Evolutionary conservation across 2,888 invertebrate species (phyloP), one percentile per base, ranked within the genome.

Genomic region (Orthosia gothica): DNA sequence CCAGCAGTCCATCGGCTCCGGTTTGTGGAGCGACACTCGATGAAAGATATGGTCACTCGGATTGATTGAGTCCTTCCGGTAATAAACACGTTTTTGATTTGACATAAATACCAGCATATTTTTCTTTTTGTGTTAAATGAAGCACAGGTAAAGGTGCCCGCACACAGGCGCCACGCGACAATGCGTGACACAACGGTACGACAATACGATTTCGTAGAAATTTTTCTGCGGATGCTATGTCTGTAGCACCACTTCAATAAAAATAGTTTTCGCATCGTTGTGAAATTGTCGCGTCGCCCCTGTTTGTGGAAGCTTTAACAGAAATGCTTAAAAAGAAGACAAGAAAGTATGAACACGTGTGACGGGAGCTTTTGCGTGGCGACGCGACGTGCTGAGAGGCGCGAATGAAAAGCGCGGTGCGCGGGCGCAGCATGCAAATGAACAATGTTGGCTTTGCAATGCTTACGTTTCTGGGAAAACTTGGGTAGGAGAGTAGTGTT

Each of bases 381-480:
- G 61, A 40, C 68, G 74, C 70, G 83, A 72, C 71, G 73, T 80
- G 76, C 70, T 74, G 61, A 73, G 59, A 77, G 67, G 86, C 87
- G 87, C 88, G 87, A 91, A 89, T 88, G 88, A 91, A 91, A 90
- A 80, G 81, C 70, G 70, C 74, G 71, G 82, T 81, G 85, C 82
- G 88, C 90, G 73, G 76, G 84, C 80, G 85, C 85, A 81, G 87
- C 83, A 91, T 90, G 90, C 88, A 89, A 91, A 92, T 91, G 79
- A 86, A 79, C 76, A 81, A 77, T 81, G 68, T 78, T 78, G 83
- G 82, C 82, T 78, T 87, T 84, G 76, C 79, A 83, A 78, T 75
- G 72, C 82, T 87, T 83, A 77, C 54, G 70, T 82, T 85, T 76
- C 83, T 80, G 76, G 80, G 80, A 85, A 83, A 84, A 75, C 74